Conservation (phyloP, 2,888 invertebrate genomes). For the Dasypogon diadema region DNA sequence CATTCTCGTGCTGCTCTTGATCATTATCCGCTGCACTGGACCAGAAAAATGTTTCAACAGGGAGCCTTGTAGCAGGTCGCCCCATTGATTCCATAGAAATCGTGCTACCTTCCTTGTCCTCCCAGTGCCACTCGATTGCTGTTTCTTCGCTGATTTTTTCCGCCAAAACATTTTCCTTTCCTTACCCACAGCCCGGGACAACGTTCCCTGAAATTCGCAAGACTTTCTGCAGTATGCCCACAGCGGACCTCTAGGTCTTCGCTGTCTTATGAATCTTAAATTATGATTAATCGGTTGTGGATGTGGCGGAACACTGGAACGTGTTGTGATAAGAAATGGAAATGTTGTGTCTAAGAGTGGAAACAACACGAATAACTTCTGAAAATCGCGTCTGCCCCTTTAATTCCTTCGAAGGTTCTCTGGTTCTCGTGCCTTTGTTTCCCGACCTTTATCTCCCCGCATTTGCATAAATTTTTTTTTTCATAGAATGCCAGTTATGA, state of each 20-base stretch:
- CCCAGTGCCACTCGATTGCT: slow-evolving; percentile 40
- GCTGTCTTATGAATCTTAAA: slow-evolving; percentile 55
- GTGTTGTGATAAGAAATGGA: slow-evolving; percentile 56
- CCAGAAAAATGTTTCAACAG: slow-evolving; percentile 47
- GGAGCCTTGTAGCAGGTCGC: slow-evolving; percentile 26
- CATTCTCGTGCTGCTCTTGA: slow-evolving; percentile 49
- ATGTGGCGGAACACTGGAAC: slow-evolving; percentile 54
- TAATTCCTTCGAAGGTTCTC: slow-evolving; percentile 5
- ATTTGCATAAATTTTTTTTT: slow-evolving; percentile 47
- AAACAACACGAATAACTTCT: slow-evolving; percentile 54
- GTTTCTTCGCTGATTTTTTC: slow-evolving; percentile 45
- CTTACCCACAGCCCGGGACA: slow-evolving; percentile 10
- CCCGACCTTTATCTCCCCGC: slow-evolving; percentile 23
- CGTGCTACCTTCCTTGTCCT: slow-evolving; percentile 50
- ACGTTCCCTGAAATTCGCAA: slow-evolving; percentile 19
- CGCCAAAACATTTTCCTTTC: slow-evolving; percentile 29
- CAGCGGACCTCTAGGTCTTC: slow-evolving; percentile 32
- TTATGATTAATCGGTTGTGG: slow-evolving; percentile 56
- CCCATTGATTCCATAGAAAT: slow-evolving; percentile 33
- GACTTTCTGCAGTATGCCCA: not conserved
- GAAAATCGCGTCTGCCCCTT: slow-evolving; percentile 52
- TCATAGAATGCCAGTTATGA: slow-evolving; percentile 41
- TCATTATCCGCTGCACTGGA: slow-evolving; percentile 55
- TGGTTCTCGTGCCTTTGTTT: not conserved
- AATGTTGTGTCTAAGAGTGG: slow-evolving; percentile 53